Conservation (phyloP, 35 echinoderm and acorn worm species). For the Ptychodera flava region DNA sequence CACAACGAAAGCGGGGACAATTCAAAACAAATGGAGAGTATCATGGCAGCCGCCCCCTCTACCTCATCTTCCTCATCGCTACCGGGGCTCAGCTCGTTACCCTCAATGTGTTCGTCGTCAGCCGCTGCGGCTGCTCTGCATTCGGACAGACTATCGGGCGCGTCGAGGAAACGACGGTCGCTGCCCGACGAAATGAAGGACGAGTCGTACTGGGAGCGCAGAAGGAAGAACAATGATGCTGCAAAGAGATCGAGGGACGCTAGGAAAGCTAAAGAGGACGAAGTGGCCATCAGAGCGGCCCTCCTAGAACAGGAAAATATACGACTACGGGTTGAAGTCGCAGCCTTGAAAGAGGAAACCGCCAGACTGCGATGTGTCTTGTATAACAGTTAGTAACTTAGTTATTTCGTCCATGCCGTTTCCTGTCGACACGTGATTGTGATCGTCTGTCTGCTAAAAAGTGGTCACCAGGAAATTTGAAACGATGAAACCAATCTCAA, state of each 20-base stretch:
- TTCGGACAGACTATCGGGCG: background rate
- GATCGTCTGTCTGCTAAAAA: too few species aligned
- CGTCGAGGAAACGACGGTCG: background rate
- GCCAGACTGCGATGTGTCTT: background rate
- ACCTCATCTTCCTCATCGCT: background rate
- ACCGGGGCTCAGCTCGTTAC: background rate
- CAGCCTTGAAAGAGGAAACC: conserved; percentile 76
- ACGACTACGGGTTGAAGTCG: conserved; percentile 75
- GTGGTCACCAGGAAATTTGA: too few species aligned
- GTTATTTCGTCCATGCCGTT: background rate
- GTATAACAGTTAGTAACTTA: background rate
- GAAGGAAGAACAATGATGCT: conserved; percentile 96
- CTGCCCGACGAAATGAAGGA: conserved; percentile 45
- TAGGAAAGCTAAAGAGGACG: conserved; percentile 83
- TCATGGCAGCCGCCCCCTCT: background rate
- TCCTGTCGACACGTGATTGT: too few species aligned
- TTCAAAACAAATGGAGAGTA: background rate
- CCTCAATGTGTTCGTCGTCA: background rate
- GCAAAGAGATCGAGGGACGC: conserved; percentile 86
- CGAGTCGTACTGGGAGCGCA: conserved; percentile 76
- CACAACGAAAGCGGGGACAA: background rate
- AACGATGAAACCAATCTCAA: too few species aligned
- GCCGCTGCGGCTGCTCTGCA: background rate
- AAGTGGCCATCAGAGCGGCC: conserved; percentile 91
- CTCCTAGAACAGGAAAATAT: conserved; percentile 93